Conservation (phyloP, 2,797 vertebrate species). For the Toxotes lorentzi region DNA sequence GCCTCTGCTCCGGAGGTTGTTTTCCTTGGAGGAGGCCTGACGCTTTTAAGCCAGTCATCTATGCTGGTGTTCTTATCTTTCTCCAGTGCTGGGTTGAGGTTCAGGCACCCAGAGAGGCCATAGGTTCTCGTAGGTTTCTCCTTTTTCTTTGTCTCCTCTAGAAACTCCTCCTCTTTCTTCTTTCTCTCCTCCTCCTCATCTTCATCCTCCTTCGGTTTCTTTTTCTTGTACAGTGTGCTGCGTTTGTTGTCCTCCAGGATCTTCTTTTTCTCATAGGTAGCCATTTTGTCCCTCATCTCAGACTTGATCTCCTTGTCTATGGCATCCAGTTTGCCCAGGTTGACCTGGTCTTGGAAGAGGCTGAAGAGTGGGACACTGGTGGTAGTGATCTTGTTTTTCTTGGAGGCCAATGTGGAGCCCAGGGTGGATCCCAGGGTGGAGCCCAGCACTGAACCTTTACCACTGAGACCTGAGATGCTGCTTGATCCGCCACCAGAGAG, state of each 20-base stretch:
- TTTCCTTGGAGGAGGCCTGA: conserved; percentile 85
- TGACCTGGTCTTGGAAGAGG: conserved; percentile 93
- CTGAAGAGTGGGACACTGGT: conserved; percentile 93
- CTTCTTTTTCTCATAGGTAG: conserved; percentile 91
- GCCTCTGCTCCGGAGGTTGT: conserved; percentile 67
- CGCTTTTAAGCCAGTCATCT: conserved; percentile 90
- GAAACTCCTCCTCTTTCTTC: conserved; percentile 73
- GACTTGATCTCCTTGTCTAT: conserved; percentile 92
- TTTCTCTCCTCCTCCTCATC: conserved; percentile 79
- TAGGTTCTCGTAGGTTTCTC: conserved; percentile 73
- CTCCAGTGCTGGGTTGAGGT: conserved; percentile 69
- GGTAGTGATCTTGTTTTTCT: conserved; percentile 84
- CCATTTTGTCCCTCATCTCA: conserved; percentile 92
- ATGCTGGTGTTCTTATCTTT: conserved; percentile 83
- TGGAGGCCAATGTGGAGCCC: conserved; percentile 62
- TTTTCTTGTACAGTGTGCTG: conserved; percentile 96
- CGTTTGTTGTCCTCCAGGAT: conserved; percentile 93
- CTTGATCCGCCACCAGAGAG: conserved; percentile 74
- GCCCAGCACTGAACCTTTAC: conserved; percentile 49
- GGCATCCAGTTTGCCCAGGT: conserved; percentile 89
- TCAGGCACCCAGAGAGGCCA: conserved; percentile 80
- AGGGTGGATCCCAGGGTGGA: conserved; percentile 58
- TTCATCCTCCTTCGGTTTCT: conserved; percentile 87
- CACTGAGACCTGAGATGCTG: conserved; percentile 80
- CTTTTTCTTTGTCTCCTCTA: conserved; percentile 73